Conservation (phyloP, 2,113 vertebrate species). For the Ammospiza caudacuta region DNA sequence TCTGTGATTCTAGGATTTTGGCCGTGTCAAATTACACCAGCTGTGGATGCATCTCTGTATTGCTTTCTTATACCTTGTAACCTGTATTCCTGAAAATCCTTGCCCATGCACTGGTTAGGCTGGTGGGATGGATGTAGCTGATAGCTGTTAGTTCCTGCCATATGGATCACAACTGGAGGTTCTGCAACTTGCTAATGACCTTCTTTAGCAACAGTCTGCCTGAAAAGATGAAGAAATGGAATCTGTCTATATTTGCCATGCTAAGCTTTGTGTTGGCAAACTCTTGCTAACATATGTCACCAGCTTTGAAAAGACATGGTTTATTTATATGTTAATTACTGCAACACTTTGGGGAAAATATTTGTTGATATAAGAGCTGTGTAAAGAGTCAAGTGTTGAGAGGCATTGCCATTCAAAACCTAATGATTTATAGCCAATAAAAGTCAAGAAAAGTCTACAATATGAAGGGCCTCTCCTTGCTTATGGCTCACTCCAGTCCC, state of each 20-base stretch:
- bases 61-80: not conserved
- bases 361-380: slow-evolving; percentile 40
- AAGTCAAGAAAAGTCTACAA: not conserved
- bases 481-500: not conserved
- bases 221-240: not conserved
- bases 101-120: not conserved
- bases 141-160: not conserved
- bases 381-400: slow-evolving; percentile 48
- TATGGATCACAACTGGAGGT: not conserved
- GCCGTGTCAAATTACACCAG: not conserved
- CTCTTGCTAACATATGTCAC: slow-evolving; percentile 52
- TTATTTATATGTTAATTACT: slow-evolving; percentile 68
- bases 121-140: not conserved
- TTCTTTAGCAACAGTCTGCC: slow-evolving; percentile 1
- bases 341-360: slow-evolving; percentile 43
- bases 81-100: not conserved
- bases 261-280: slow-evolving; percentile 46
- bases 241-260: not conserved
- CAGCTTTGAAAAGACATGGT: slow-evolving; percentile 44
- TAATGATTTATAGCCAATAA: not conserved
- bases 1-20: not conserved
- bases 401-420: not conserved
- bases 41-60: not conserved
- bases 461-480: not conserved
- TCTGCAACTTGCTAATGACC: slow-evolving; percentile 27